These are phyloP conservation scores for Characodon lateralis DNA, from an alignment of 2,797 vertebrate genomes.

Conservation along the genomic window DNA sequence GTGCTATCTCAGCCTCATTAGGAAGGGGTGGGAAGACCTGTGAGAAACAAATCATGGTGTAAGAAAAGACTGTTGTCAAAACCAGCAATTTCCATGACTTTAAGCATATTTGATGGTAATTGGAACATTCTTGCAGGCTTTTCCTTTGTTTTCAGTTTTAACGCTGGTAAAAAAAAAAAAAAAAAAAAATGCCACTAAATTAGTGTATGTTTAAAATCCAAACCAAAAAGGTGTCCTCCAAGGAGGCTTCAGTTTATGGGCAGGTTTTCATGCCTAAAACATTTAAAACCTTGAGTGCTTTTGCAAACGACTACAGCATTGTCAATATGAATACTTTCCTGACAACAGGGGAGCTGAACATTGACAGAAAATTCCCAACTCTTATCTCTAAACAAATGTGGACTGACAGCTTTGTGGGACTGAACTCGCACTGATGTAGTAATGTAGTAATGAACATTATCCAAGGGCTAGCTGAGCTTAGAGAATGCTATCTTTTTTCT, in stretches of 20 bases:
- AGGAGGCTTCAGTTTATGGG: not conserved
- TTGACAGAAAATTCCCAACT: not conserved
- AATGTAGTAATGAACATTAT: too few relatives aligned
- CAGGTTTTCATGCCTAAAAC: not conserved
- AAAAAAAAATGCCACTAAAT: not conserved
- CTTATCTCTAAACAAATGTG: not conserved
- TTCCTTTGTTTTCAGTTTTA: not conserved
- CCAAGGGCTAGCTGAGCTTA: too few relatives aligned
- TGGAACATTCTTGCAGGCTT: not conserved
- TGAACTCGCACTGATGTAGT: constrained; percentile 1
- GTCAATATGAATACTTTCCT: not conserved
- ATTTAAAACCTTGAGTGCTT: not conserved
- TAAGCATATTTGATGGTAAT: constrained; percentile 14
- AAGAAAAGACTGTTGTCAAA: constrained; percentile 40
- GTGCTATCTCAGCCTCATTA: constrained; percentile 94
- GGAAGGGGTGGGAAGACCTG: constrained; percentile 92
- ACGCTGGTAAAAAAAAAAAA: not conserved
- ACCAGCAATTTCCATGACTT: constrained; percentile 9
- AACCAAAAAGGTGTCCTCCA: constrained; percentile 1
- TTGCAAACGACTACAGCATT: not conserved
- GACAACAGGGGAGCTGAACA: not conserved
- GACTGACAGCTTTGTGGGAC: not conserved
- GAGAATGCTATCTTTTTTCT: too few relatives aligned
- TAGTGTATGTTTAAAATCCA: not conserved
- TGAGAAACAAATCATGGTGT: constrained; percentile 44